These are phyloP conservation scores for Aspidapion aeneum DNA, from an alignment of 2,888 invertebrate genomes.

Conservation along the genomic window DNA sequence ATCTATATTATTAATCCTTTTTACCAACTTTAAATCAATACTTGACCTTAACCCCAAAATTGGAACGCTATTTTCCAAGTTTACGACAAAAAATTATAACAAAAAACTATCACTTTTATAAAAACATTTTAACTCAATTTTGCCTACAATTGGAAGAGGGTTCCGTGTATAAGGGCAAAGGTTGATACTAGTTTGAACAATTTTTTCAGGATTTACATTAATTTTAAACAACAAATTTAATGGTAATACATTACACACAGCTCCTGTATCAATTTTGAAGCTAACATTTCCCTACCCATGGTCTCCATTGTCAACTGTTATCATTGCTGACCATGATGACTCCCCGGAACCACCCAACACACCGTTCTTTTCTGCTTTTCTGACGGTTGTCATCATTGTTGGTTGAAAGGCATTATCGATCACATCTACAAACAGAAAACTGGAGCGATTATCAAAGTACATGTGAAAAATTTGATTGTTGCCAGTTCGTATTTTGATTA, in stretches of 20 bases:
- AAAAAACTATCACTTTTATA: not conserved
- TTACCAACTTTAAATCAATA: not conserved
- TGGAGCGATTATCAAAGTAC: not conserved
- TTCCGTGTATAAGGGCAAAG: not conserved
- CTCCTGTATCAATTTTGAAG: not conserved
- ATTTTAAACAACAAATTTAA: not conserved
- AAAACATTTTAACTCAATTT: not conserved
- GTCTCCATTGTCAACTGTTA: not conserved
- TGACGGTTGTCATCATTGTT: not conserved
- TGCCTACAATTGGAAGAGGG: not conserved
- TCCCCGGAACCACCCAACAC: not conserved
- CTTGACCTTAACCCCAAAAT: not conserved
- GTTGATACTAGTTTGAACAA: not conserved
- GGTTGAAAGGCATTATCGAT: not conserved
- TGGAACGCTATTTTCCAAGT: not conserved
- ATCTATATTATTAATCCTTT: not conserved
- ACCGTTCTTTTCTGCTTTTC: not conserved
- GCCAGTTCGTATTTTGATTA: no score
- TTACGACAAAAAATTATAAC: not conserved
- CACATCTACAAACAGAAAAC: not conserved
- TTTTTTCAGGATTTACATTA: not conserved
- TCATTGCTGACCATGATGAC: not conserved
- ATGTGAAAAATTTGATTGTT: not conserved
- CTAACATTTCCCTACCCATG: not conserved
- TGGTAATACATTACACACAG: not conserved